Evolutionary conservation across 2,797 vertebrate species (phyloP).

Genomic region (Adrianichthys oophorus): DNA sequence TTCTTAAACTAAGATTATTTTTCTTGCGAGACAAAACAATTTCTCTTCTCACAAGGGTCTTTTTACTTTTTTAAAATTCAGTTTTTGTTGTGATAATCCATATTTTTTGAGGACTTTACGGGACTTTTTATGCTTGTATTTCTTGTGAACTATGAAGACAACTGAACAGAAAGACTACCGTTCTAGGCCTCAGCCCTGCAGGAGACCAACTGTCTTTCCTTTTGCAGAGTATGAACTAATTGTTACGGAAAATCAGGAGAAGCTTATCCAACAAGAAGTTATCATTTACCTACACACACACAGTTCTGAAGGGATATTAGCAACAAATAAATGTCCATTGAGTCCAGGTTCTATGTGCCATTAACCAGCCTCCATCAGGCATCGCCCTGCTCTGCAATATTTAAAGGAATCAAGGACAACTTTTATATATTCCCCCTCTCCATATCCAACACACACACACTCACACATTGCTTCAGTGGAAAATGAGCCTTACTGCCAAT

Average conservation of each 20-base stretch:
- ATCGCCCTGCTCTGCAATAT: constrained; percentile 12
- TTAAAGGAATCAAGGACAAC: constrained; percentile 19
- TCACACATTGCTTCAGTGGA: constrained; percentile 3
- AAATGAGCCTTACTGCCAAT: constrained; percentile 24
- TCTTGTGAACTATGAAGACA: too few relatives aligned
- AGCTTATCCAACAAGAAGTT: constrained; percentile 11
- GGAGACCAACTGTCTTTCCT: too few relatives aligned
- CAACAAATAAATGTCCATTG: constrained; percentile 17
- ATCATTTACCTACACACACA: neutral
- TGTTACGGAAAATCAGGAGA: constrained; percentile 10
- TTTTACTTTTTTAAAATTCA: too few relatives aligned
- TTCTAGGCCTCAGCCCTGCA: too few relatives aligned
- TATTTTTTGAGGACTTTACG: too few relatives aligned
- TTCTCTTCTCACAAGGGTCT: too few relatives aligned
- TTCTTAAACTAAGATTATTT: too few relatives aligned
- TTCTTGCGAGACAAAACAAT: too few relatives aligned
- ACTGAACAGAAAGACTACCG: too few relatives aligned
- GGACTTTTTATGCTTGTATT: too few relatives aligned
- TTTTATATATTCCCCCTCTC: constrained; percentile 11
- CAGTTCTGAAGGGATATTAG: constrained; percentile 12
- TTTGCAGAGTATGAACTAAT: too few relatives aligned
- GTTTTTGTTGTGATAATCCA: too few relatives aligned
- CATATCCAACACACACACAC: constrained; percentile 5
- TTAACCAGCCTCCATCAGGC: constrained; percentile 7
- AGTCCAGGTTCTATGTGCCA: neutral